These are phyloP conservation scores for Poecilia velifera DNA, from an alignment of 2,797 vertebrate genomes.

Conservation along the genomic window DNA sequence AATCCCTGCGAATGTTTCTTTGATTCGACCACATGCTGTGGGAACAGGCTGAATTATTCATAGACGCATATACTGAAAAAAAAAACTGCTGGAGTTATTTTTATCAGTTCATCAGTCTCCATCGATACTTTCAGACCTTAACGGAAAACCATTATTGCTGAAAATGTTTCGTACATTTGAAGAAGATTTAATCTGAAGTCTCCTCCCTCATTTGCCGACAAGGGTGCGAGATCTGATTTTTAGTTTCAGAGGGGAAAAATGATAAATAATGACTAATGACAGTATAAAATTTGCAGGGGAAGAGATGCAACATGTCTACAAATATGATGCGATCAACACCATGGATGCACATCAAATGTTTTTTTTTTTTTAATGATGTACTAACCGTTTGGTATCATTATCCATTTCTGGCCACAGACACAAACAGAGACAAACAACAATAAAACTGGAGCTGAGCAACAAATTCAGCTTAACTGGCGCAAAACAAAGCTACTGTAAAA, in stretches of 20 bases:
- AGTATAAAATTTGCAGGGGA: background rate
- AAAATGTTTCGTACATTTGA: constrained; percentile 45
- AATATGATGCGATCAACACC: background rate
- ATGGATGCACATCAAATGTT: background rate
- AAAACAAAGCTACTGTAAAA: background rate
- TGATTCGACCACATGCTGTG: constrained; percentile 49
- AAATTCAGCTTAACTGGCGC: background rate
- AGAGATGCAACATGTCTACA: background rate
- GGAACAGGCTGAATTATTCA: constrained; percentile 37
- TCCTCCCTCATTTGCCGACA: background rate
- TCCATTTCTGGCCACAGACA: background rate
- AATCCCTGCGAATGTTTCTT: constrained; percentile 37
- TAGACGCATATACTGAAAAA: constrained; percentile 34
- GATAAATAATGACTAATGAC: background rate
- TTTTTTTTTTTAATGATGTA: background rate
- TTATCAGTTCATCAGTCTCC: constrained; percentile 33
- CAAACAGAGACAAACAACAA: background rate
- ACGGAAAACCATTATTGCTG: constrained; percentile 18
- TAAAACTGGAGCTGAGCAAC: background rate
- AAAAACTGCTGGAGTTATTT: constrained; percentile 26
- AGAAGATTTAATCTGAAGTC: background rate
- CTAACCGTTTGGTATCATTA: background rate
- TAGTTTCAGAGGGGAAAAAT: background rate
- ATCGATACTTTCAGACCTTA: constrained; percentile 20
- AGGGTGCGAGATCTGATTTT: background rate